These are phyloP conservation scores for Agrochola lychnidis DNA, from an alignment of 2,888 invertebrate genomes.

Conservation along the genomic window DNA sequence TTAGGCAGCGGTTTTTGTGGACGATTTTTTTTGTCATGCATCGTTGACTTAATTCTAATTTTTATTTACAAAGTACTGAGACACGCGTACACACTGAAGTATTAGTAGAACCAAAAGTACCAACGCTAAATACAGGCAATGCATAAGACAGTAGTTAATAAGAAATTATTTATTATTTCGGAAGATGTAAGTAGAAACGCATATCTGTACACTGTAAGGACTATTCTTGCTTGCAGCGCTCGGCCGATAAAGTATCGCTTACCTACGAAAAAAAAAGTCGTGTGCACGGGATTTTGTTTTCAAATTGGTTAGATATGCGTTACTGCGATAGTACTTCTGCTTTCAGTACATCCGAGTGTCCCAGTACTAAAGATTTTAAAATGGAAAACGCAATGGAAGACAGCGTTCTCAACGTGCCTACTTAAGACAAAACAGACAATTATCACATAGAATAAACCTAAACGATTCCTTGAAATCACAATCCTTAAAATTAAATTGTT, in stretches of 20 bases:
- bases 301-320: too few relatives aligned
- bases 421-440: constrained; percentile 80
- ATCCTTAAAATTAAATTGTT: constrained; percentile 89
- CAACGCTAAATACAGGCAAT: background rate
- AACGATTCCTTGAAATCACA: constrained; percentile 88
- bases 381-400: constrained; percentile 88
- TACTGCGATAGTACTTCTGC: constrained; percentile 11
- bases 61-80: constrained; percentile 78
- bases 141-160: constrained; percentile 1
- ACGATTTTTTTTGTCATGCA: constrained; percentile 85
- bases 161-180: constrained; percentile 15
- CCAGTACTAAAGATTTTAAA: constrained; percentile 61
- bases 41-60: constrained; percentile 77
- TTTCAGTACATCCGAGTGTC: constrained; percentile 44
- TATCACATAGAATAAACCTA: constrained; percentile 88
- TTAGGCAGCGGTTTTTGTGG: constrained; percentile 76
- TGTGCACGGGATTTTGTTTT: too few relatives aligned
- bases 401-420: constrained; percentile 82
- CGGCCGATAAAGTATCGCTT: too few relatives aligned
- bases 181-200: constrained; percentile 1
- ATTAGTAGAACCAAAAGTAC: background rate
- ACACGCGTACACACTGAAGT: constrained; percentile 42
- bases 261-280: too few relatives aligned
- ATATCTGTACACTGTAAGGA: too few relatives aligned
- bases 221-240: too few relatives aligned